A percentile compares a stretch with the other conserved stretches of the same genome.
Conservation (phyloP, 1,140 invertebrate species). For the Rhyacophila brunnea region DNA sequence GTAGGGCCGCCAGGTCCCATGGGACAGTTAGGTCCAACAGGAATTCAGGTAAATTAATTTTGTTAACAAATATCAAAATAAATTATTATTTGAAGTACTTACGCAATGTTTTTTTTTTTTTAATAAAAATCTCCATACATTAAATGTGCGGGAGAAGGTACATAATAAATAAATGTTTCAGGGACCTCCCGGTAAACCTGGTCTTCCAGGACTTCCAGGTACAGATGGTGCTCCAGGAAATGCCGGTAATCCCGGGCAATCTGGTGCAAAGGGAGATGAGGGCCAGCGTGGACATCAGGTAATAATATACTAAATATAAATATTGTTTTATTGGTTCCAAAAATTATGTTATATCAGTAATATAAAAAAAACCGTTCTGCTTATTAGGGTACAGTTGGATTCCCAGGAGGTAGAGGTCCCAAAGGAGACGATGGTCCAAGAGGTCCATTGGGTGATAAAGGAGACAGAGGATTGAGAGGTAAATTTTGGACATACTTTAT, state of each 20-base stretch:
- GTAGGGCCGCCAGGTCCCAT: slow-evolving; percentile 66
- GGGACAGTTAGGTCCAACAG: slow-evolving; percentile 66
- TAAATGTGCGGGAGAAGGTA: too few species aligned
- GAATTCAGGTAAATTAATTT: slow-evolving; percentile 58
- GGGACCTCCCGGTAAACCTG: slow-evolving; percentile 72
- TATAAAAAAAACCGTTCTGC: too few species aligned
- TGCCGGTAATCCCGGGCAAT: slow-evolving; percentile 66
- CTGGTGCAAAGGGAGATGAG: slow-evolving; percentile 66
- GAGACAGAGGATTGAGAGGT: slow-evolving; percentile 54
- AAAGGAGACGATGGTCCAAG: slow-evolving; percentile 77
- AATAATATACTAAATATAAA: too few species aligned
- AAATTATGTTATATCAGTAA: too few species aligned
- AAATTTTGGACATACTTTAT: slow-evolving; percentile 3
- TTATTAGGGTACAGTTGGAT: slow-evolving; percentile 70
- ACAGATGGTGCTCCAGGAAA: slow-evolving; percentile 72
- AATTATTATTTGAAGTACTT: too few species aligned
- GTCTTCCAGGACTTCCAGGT: slow-evolving; percentile 69
- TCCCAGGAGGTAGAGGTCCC: slow-evolving; percentile 69
- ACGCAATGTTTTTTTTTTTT: too few species aligned
- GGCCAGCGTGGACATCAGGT: slow-evolving; percentile 66
- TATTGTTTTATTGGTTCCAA: too few species aligned
- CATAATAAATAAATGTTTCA: too few species aligned
- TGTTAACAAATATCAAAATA: too few species aligned
- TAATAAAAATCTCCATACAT: too few species aligned
- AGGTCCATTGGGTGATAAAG: slow-evolving; percentile 62